Conservation (phyloP, 2,797 vertebrate genomes). For the Micropoecilia bifurca region DNA sequence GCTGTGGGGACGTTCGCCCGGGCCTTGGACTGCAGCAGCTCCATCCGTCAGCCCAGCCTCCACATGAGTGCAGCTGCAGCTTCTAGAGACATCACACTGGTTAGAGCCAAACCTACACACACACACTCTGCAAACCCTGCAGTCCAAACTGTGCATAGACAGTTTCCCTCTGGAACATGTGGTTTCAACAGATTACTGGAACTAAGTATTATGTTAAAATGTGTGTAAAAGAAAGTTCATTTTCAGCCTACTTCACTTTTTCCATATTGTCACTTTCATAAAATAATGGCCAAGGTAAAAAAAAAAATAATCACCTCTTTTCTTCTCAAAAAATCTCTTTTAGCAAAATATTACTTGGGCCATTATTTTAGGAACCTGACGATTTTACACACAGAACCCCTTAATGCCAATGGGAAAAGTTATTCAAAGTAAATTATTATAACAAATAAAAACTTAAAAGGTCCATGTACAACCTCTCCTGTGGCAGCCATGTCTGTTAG, state of each 20-base stretch:
- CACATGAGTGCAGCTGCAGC: slow-evolving; percentile 96
- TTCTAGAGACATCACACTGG: slow-evolving; percentile 95
- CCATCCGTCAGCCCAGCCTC: slow-evolving; percentile 94
- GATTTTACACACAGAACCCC: too few species aligned
- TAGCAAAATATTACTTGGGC: too few species aligned
- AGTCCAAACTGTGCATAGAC: not conserved
- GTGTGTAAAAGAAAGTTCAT: not conserved
- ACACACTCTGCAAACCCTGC: not conserved
- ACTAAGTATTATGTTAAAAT: not conserved
- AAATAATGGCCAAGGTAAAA: too few species aligned
- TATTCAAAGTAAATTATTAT: too few species aligned
- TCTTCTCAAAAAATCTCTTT: too few species aligned
- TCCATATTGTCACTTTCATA: not conserved
- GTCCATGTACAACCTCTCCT: not conserved
- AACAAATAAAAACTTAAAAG: not conserved
- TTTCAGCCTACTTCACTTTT: not conserved
- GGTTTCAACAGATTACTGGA: not conserved
- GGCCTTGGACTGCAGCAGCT: slow-evolving; percentile 96
- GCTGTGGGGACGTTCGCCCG: slow-evolving; percentile 94
- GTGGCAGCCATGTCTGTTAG: too few species aligned
- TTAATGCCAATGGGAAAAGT: too few species aligned
- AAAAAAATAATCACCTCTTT: too few species aligned
- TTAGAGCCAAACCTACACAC: slow-evolving; percentile 59
- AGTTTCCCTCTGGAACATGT: not conserved
- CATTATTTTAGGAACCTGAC: too few species aligned